Evolutionary conservation across 2,797 vertebrate genomes (phyloP).

Genomic region (Falco peregrinus): DNA sequence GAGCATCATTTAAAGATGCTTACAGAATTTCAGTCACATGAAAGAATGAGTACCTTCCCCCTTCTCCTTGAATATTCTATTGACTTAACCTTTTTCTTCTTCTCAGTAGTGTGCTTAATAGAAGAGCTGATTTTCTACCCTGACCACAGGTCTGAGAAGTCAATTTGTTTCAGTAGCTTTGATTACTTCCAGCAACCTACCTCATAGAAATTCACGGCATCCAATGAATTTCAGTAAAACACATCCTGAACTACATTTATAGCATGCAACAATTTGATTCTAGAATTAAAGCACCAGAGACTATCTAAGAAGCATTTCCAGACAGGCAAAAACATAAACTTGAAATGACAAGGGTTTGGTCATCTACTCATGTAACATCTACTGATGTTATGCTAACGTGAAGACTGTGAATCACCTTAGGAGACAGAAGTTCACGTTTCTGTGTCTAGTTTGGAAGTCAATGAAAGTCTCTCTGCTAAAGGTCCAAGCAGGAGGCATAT

Average conservation of each 20-base stretch:
- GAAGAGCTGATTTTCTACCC: not conserved
- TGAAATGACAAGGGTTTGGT: not conserved
- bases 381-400: not conserved
- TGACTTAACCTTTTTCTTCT: not conserved
- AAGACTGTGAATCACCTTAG: not conserved
- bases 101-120: not conserved
- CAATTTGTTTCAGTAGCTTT: constrained; percentile 17
- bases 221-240: not conserved
- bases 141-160: not conserved
- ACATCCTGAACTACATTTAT: not conserved
- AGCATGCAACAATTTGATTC: not conserved
- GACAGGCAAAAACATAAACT: not conserved
- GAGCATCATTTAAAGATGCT: not conserved
- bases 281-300: not conserved
- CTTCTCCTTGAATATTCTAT: not conserved
- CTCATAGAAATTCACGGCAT: not conserved
- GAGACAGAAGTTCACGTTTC: not conserved
- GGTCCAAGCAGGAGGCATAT: not conserved
- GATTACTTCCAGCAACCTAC: not conserved
- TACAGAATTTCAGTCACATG: not conserved
- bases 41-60: not conserved
- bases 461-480: not conserved
- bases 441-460: not conserved
- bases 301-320: not conserved
- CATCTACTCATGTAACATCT: not conserved